phyloP scores from a whole-genome alignment of 2,797 vertebrate species.

The Enteromius trimaculatus region DNA sequence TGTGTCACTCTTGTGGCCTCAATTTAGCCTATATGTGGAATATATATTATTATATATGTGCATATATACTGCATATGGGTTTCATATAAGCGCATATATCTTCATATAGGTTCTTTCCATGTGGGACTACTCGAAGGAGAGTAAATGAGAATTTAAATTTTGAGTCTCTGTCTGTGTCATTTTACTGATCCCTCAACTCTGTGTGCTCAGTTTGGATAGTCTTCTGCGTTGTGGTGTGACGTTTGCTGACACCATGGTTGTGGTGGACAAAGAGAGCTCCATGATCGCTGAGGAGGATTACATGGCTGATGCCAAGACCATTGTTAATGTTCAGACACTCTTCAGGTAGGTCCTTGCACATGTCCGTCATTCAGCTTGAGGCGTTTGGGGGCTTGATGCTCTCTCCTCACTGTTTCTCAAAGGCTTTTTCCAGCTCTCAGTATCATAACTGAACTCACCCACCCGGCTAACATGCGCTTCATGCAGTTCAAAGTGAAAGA shows the following conservation, averaged over 20 bases:
- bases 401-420: conserved; percentile 38
- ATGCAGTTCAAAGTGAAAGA: conserved; percentile 90
- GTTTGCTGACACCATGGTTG: conserved; percentile 86
- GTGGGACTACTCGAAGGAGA: too few species aligned
- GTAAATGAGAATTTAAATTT: too few species aligned
- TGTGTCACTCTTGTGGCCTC: too few species aligned
- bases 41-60: too few species aligned
- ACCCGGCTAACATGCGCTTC: conserved; percentile 88
- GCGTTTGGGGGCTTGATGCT: not conserved
- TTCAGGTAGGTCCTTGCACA: conserved; percentile 74
- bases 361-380: not conserved
- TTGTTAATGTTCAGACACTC: conserved; percentile 86
- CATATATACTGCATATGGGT: too few species aligned
- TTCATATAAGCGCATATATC: too few species aligned
- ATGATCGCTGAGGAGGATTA: conserved; percentile 88
- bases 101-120: too few species aligned
- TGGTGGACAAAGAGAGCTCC: conserved; percentile 87
- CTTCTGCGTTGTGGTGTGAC: conserved; percentile 84
- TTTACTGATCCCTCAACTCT: not conserved
- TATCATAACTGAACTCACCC: conserved; percentile 86
- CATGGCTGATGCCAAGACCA: conserved; percentile 87
- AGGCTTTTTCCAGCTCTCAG: conserved; percentile 85
- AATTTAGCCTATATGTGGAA: too few species aligned
- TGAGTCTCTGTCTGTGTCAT: too few species aligned
- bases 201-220: conserved; percentile 78